Conservation (phyloP, 2,888 invertebrate genomes). For the Drosophila flavopinicola region DNA sequence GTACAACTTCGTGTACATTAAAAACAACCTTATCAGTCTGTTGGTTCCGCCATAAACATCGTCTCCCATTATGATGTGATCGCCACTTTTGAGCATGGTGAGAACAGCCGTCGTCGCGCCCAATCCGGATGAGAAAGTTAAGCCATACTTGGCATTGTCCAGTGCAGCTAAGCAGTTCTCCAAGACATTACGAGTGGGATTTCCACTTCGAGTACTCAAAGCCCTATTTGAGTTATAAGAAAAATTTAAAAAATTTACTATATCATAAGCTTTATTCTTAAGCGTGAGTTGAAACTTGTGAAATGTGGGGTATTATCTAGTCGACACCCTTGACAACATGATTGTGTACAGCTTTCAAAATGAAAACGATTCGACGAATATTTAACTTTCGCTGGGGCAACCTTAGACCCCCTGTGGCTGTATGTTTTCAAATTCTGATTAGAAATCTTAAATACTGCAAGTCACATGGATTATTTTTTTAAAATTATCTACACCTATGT, state of each 20-base stretch:
- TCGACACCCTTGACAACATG: no score
- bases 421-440: no score
- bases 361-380: no score
- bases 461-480: no score
- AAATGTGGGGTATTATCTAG: no score
- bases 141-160: constrained; percentile 94
- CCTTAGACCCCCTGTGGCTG: no score
- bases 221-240: constrained; percentile 89
- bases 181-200: constrained; percentile 95
- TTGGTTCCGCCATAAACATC: constrained; percentile 98
- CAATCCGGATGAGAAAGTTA: constrained; percentile 95
- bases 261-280: no score
- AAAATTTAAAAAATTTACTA: neutral
- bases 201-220: constrained; percentile 97
- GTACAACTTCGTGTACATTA: neutral
- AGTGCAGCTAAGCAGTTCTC: constrained; percentile 95
- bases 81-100: constrained; percentile 91
- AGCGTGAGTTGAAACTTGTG: neutral
- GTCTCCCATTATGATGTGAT: constrained; percentile 95
- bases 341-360: no score
- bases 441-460: no score
- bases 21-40: constrained; percentile 88
- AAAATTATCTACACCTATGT: no score
- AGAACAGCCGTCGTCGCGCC: constrained; percentile 92
- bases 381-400: no score